Evolutionary conservation across 2,888 invertebrate species (phyloP).

Genomic region (Blastobasis lacticolella): DNA sequence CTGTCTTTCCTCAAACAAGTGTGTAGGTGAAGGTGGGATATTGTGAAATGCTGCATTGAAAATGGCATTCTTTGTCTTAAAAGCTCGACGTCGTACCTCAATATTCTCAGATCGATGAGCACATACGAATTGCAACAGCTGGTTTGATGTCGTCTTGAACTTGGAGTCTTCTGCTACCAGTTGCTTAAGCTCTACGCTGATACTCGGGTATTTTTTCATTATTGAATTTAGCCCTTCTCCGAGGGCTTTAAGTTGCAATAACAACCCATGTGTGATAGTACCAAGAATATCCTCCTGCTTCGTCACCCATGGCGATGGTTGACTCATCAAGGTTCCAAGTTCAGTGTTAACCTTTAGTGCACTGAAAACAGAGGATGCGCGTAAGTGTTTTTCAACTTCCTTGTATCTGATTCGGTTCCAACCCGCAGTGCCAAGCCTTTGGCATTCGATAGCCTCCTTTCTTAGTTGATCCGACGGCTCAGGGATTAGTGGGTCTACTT

Average conservation of each 20-base stretch:
- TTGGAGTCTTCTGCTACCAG: slow-evolving; percentile 5
- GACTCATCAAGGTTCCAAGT: slow-evolving; percentile 3
- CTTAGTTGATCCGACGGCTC: too few species aligned
- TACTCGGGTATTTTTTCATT: slow-evolving; percentile 3
- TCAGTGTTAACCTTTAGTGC: slow-evolving; percentile 12
- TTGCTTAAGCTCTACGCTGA: not conserved
- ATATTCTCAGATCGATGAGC: slow-evolving; percentile 12
- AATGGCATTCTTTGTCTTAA: not conserved
- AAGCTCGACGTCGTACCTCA: slow-evolving; percentile 2
- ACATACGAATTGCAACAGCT: slow-evolving; percentile 13
- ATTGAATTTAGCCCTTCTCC: slow-evolving; percentile 7
- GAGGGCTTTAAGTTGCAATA: slow-evolving; percentile 8
- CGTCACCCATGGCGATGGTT: slow-evolving; percentile 1
- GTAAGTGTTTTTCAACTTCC: not conserved
- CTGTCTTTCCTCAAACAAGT: not conserved
- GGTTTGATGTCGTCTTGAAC: slow-evolving; percentile 9
- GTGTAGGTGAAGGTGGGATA: slow-evolving; percentile 1
- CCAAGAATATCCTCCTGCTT: slow-evolving; percentile 11
- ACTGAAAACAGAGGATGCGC: slow-evolving; percentile 13
- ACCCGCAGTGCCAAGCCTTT: too few species aligned
- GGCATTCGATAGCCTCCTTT: too few species aligned
- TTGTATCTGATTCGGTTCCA: too few species aligned
- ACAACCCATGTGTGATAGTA: slow-evolving; percentile 10
- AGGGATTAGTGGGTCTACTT: too few species aligned
- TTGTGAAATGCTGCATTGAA: not conserved